These are phyloP conservation scores for Eclectus roratus DNA, from an alignment of 2,113 vertebrate species.

Conservation along the genomic window DNA sequence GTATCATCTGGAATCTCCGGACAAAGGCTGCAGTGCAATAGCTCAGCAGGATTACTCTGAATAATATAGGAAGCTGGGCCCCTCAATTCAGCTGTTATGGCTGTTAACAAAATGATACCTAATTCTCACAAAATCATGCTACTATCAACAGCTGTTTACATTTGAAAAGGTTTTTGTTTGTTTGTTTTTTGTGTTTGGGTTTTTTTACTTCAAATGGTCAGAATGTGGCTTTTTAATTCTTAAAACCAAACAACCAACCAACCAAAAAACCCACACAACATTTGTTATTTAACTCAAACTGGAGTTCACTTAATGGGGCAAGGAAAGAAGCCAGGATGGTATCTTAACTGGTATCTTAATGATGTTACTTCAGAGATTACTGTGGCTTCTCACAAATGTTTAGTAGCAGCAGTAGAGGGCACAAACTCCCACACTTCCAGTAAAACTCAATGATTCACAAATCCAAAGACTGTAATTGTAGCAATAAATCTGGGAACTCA, in stretches of 20 bases:
- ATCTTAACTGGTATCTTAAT: background rate
- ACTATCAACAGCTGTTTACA: background rate
- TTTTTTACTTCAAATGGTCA: background rate
- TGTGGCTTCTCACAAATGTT: background rate
- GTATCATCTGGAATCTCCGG: background rate
- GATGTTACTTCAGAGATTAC: background rate
- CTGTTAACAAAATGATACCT: background rate
- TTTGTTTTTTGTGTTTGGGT: background rate
- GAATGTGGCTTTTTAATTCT: background rate
- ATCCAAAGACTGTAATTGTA: background rate
- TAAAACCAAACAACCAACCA: background rate
- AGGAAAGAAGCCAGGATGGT: background rate
- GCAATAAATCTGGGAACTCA: background rate
- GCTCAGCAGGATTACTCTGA: background rate
- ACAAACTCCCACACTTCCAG: background rate
- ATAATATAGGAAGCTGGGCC: background rate
- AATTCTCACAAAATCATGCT: background rate
- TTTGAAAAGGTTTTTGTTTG: background rate
- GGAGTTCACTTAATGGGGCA: background rate
- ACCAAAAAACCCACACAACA: background rate
- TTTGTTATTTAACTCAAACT: background rate
- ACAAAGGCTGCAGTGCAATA: background rate
- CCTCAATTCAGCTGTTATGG: background rate
- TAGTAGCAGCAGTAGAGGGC: background rate
- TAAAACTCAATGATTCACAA: background rate